Evolutionary conservation across 2,797 vertebrate genomes (phyloP), one percentile per base, ranked within the genome.

Genomic region (Margarornis squamiger): DNA sequence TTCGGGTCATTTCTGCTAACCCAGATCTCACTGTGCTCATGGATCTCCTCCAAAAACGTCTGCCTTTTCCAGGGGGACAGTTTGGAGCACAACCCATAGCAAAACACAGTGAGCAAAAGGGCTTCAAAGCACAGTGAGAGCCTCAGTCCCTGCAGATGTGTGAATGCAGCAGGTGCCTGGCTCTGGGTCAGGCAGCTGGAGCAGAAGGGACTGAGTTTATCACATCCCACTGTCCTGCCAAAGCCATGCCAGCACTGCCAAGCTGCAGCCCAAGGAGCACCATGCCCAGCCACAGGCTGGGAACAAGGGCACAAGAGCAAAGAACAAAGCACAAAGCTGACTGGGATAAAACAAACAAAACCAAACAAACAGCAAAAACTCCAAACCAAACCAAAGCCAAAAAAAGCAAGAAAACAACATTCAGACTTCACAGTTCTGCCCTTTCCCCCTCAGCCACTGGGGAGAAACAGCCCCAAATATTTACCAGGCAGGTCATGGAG

Each of bases 1-100:
- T 98, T 97, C 32, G 96, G 96, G 2, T 96, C 95, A 2, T 41
- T 79, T 88, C 74, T 95, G 54, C 95, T 95, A 54, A 79, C 87
- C n/a, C 4, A 17, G 68, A 97, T 45, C 51, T 96, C 52, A 63
- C 52, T 15, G 12, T 77, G 57, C 83, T 87, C 61, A 19, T 43
- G 46, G 10, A 93, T 91, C 41, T 97, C 96, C 22, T 94, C 97
- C 49, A 15, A 6, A 26, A 95, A 92, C 71, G 91, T 96, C 93
- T 90, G 90, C 27, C 63, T 95, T 19, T 87, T 83, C 46, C 92
- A 93, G 51, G 13, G 27, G 7, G 68, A 48, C 46, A 43, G 29
- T 7, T 1, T 2, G 2, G 29, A 84, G 46, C 13, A 54, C 26
- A 52, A 62, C 4, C 38, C 30, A 29, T 0, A 12, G 18, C 1